Base-by-base conservation (phyloP, 2,797 vertebrate genomes). In the Lithobates pipiens region DNA sequence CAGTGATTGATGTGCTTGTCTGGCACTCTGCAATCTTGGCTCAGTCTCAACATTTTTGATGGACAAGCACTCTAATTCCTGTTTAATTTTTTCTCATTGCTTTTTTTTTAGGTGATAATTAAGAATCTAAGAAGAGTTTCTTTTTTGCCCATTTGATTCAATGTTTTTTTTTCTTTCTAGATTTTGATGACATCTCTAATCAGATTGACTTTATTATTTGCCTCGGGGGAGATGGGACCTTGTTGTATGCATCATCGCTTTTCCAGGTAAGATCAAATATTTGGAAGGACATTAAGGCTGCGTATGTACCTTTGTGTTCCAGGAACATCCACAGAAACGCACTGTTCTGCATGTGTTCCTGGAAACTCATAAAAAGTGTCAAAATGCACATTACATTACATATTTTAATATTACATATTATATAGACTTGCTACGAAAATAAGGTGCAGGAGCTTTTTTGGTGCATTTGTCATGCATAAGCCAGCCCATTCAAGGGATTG, bases 151-250 rank as follows among this genome's bases (percentile, higher is more conserved):
- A 50, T 16, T 44, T 44, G 10, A 16, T 50, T 50, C 32, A 54
- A 21, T 44, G 82, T 0, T 88, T 79, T 77, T 82, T 32, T 86
- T 85, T 23, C 57, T 13, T 76, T 72, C 76, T 69, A 99, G 97
- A 98, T 89, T 96, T 97, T 0, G 97, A 99, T 10, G 97, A 99
- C 92, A 97, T 99, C 90, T 99, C 97, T 80, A 97, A 99, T 83
- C 94, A 95, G 73, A 96, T 99, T 1, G 97, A 99, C 89, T 97
- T 99, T 82, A 99, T 99, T 92, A 98, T 99, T 85, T 99, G 97
- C 91, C 95, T 99, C 2, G 97, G 97, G 15, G 97, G 97, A 82
- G 97, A 99, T 3, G 97, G 97, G 84, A 99, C 97, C 42, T 91
- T 99, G 29, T 94, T 99, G 2, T 98, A 99, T 1, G 97, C 97